These are phyloP conservation scores for Buathra laborator DNA, from an alignment of 2,888 invertebrate genomes.

Conservation along the genomic window DNA sequence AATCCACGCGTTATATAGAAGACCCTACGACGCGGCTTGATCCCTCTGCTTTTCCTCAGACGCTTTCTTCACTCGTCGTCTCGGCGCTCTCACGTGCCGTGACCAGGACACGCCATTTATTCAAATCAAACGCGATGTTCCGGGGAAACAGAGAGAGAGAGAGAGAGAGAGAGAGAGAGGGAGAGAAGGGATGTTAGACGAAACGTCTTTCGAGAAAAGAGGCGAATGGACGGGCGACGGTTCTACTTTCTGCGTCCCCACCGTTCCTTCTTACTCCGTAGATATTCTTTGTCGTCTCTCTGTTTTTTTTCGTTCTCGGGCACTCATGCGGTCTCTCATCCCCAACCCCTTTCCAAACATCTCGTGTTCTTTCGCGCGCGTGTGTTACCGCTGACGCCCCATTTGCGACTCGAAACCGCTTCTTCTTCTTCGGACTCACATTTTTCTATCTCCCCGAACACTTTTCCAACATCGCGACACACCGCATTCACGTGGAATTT, in stretches of 20 bases:
- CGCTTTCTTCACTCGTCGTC: slow-evolving; percentile 35
- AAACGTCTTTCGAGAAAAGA: not conserved
- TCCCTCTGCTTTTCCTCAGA: slow-evolving; percentile 30
- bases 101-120: slow-evolving; percentile 76
- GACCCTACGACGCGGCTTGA: slow-evolving; percentile 29
- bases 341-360: slow-evolving; percentile 49
- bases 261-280: not conserved
- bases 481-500: no score
- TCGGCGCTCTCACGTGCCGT: slow-evolving; percentile 4
- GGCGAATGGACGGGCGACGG: not conserved
- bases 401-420: not conserved
- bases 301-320: slow-evolving; percentile 69
- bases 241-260: not conserved
- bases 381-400: slow-evolving; percentile 42
- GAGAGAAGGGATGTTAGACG: not conserved
- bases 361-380: slow-evolving; percentile 69
- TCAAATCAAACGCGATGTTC: slow-evolving; percentile 77
- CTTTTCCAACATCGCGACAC: no score
- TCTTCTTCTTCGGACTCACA: slow-evolving; percentile 17
- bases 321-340: slow-evolving; percentile 54
- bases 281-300: slow-evolving; percentile 36
- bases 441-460: slow-evolving; percentile 10
- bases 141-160: slow-evolving; percentile 34
- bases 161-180: not conserved
- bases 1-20: slow-evolving; percentile 3